These are phyloP conservation scores for Echinometra lucunter DNA, from an alignment of 53 echinoderm and acorn worm genomes.

Conservation along the genomic window DNA sequence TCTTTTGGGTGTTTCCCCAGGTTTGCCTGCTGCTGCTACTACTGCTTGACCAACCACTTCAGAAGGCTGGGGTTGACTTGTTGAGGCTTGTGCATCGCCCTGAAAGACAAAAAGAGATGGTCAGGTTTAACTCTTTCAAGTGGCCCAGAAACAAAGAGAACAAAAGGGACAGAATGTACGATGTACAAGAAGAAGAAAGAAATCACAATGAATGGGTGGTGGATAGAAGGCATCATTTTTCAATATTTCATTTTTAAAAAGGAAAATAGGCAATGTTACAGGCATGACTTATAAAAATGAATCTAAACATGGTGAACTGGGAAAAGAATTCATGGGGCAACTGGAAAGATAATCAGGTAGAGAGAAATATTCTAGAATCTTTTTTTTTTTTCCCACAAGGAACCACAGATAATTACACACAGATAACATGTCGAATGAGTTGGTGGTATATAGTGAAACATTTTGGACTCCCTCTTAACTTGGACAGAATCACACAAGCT, in stretches of 20 bases:
- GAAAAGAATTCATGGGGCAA: too few relatives aligned
- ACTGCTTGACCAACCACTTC: slow-evolving; percentile 80
- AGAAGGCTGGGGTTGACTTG: slow-evolving; percentile 62
- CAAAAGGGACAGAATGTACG: too few relatives aligned
- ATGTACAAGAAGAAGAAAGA: background rate
- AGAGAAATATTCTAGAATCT: too few relatives aligned
- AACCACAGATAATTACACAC: background rate
- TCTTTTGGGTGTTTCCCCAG: slow-evolving; percentile 99
- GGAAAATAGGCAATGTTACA: too few relatives aligned
- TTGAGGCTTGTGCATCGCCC: slow-evolving; percentile 71
- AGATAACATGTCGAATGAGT: background rate
- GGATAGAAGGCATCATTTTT: too few relatives aligned
- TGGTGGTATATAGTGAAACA: background rate
- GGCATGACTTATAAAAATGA: too few relatives aligned
- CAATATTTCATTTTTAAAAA: too few relatives aligned
- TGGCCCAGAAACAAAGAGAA: background rate
- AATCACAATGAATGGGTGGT: too few relatives aligned
- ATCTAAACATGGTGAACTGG: too few relatives aligned
- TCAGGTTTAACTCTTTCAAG: background rate
- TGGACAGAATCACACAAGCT: background rate
- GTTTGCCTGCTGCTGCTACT: slow-evolving; percentile 79
- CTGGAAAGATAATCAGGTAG: too few relatives aligned
- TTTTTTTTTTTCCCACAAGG: background rate
- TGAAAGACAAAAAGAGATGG: background rate
- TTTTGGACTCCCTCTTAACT: background rate